A percentile compares a stretch with the other conserved stretches of the same genome.
phyloP scores from a whole-genome alignment of 2,113 vertebrate species.

The Argyrosomus japonicus region DNA sequence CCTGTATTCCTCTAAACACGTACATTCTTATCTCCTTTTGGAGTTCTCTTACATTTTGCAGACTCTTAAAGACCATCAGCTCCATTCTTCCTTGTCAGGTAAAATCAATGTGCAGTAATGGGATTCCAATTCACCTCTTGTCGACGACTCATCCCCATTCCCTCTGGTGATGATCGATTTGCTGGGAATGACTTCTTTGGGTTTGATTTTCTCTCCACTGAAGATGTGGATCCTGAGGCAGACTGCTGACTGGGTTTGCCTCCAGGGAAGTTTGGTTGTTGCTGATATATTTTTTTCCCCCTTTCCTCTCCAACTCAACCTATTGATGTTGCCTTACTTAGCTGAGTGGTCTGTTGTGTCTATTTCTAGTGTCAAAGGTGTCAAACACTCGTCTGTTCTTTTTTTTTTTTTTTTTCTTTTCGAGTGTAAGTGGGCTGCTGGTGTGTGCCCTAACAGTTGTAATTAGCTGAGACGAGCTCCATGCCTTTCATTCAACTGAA shows the following conservation, averaged over 20 bases:
- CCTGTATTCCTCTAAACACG: background rate
- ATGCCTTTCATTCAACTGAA: conserved; percentile 9
- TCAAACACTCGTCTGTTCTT: conserved; percentile 3
- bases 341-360: conserved; percentile 36
- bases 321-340: conserved; percentile 46
- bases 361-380: conserved; percentile 15
- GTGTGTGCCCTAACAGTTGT: conserved; percentile 6
- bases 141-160: conserved; percentile 10
- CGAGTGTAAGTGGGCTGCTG: background rate
- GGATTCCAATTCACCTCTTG: conserved; percentile 20
- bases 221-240: conserved; percentile 25
- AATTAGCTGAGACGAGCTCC: conserved; percentile 39
- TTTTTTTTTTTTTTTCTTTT: background rate
- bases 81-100: conserved; percentile 44
- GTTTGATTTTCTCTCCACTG: conserved; percentile 50
- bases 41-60: conserved; percentile 5
- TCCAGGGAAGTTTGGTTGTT: conserved; percentile 42
- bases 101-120: conserved; percentile 57
- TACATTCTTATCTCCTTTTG: background rate
- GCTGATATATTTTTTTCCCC: conserved; percentile 22
- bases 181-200: conserved; percentile 32
- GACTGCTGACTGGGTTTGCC: conserved; percentile 59
- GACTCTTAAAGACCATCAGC: conserved; percentile 30
- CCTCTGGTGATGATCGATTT: conserved; percentile 54
- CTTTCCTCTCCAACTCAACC: background rate